Conservation (phyloP, 1,140 invertebrate genomes). For the Plodia interpunctella region DNA sequence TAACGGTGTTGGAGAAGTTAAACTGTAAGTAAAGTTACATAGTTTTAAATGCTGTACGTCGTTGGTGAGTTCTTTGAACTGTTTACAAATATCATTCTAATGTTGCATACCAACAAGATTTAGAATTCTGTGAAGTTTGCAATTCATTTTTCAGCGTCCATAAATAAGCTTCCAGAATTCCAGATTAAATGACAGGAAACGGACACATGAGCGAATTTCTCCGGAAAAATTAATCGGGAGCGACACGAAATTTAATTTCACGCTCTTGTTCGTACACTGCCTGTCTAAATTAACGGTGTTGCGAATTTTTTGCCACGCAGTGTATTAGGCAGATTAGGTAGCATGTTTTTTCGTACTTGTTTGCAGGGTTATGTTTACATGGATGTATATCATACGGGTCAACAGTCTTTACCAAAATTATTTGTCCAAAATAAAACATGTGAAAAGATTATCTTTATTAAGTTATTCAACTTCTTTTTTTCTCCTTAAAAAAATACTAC, state of each 20-base stretch:
- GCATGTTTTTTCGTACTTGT: background rate
- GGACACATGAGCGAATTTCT: conserved; percentile 40
- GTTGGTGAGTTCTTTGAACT: too few species aligned
- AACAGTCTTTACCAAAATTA: too few species aligned
- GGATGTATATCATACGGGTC: too few species aligned
- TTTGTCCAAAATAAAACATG: too few species aligned
- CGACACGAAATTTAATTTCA: conserved; percentile 53
- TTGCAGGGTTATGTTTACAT: background rate
- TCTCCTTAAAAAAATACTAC: too few species aligned
- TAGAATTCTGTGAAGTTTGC: background rate
- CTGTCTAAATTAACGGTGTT: conserved; percentile 41
- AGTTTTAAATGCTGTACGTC: background rate
- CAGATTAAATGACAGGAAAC: conserved; percentile 32
- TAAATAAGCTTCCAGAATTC: conserved; percentile 28
- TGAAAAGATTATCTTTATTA: too few species aligned
- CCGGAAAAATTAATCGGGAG: conserved; percentile 45
- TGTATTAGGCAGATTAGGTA: conserved; percentile 34
- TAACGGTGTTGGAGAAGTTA: background rate
- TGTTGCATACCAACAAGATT: background rate
- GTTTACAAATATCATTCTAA: background rate
- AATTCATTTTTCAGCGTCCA: conserved; percentile 6
- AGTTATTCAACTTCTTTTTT: too few species aligned
- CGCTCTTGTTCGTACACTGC: conserved; percentile 38
- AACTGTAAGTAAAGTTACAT: conserved; percentile 3
- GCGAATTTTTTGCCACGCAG: conserved; percentile 28